These are phyloP conservation scores for Brachyrhaphis roseni DNA, from an alignment of 2,797 vertebrate species.

Conservation along the genomic window DNA sequence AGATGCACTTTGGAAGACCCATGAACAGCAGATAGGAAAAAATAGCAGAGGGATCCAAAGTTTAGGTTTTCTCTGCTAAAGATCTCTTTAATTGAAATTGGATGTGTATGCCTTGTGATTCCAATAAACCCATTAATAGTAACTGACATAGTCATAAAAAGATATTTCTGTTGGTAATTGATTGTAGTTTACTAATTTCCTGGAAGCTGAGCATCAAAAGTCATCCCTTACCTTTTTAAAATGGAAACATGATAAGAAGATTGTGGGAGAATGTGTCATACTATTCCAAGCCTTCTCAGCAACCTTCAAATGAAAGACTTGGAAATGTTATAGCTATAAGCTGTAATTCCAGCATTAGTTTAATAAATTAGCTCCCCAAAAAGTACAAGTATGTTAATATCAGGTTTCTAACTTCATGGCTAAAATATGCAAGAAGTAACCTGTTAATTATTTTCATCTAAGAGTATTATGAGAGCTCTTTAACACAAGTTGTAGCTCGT, in stretches of 20 bases:
- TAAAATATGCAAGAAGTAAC: conserved; percentile 9
- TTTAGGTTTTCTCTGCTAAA: neutral
- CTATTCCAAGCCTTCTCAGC: no score
- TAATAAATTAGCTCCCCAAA: neutral
- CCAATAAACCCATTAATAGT: neutral
- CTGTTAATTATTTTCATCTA: conserved; percentile 13
- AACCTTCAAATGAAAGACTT: neutral
- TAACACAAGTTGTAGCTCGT: conserved; percentile 11
- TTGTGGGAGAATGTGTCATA: neutral
- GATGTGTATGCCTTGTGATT: neutral
- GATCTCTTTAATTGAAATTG: neutral
- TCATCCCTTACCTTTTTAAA: neutral
- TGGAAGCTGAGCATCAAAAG: neutral
- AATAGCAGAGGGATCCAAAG: neutral
- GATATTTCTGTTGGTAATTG: neutral
- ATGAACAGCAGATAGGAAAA: neutral
- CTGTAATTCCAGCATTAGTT: neutral
- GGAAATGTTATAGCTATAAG: neutral
- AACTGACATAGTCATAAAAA: neutral
- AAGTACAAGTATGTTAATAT: neutral
- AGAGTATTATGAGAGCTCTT: conserved; percentile 14
- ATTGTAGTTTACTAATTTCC: neutral
- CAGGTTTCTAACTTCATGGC: neutral
- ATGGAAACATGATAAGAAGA: no score
- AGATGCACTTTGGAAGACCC: neutral